A percentile compares a stretch with the other conserved stretches of the same genome.
Conservation (phyloP, 2,113 vertebrate genomes). For the Scortum barcoo region DNA sequence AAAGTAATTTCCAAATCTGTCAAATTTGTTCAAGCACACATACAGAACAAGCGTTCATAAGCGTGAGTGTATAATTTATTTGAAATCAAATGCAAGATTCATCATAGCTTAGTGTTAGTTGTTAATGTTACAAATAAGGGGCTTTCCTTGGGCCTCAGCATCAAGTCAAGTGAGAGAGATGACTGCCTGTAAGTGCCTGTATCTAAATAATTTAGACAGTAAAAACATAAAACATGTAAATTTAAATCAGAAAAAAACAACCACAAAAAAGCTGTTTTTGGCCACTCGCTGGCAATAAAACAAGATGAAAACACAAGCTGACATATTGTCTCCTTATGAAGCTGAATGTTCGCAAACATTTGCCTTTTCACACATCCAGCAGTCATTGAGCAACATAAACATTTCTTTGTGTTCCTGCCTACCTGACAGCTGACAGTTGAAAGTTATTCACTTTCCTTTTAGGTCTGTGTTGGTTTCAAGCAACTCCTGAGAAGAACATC, state of each 20-base stretch:
- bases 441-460: neutral
- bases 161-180: neutral
- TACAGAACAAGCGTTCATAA: neutral
- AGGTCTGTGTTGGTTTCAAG: neutral
- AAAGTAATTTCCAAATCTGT: neutral
- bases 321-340: neutral
- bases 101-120: neutral
- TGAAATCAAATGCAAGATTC: constrained; percentile 4
- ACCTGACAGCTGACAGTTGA: neutral
- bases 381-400: neutral
- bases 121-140: neutral
- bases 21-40: neutral
- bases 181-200: neutral
- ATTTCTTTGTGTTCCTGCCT: neutral
- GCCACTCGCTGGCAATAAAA: no score
- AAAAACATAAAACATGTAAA: neutral
- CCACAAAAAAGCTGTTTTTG: no score
- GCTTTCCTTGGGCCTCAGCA: neutral
- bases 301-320: neutral
- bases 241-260: neutral
- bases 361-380: neutral
- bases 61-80: neutral
- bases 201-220: neutral
- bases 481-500: no score
- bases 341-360: neutral